Percentiles rank a stretch among this genome's conserved stretches.
Evolutionary conservation across 1,140 invertebrate species (phyloP).

Genomic region (Meloidogyne floridensis): DNA sequence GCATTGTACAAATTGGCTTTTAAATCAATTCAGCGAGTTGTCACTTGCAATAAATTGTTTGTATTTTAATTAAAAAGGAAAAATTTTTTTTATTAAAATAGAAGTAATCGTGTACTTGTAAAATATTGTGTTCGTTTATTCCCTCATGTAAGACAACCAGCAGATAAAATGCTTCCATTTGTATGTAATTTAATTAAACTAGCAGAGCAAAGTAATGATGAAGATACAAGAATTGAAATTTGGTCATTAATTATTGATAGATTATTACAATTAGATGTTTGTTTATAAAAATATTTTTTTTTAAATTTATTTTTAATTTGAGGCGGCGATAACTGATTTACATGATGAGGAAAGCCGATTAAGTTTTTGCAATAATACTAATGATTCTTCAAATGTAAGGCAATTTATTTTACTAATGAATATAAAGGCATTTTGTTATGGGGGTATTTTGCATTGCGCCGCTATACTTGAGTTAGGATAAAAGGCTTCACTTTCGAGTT

Average conservation of each 20-base stretch:
- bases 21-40: conserved; percentile 4
- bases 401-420: not conserved
- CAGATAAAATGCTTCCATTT: conserved; percentile 36
- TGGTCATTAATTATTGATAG: conserved; percentile 39
- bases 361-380: conserved; percentile 22
- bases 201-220: conserved; percentile 18
- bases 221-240: conserved; percentile 17
- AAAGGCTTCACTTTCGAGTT: too few species aligned
- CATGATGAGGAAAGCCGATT: conserved; percentile 23
- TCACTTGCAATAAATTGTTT: conserved; percentile 21
- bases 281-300: not conserved
- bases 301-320: not conserved
- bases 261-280: conserved; percentile 36
- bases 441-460: too few species aligned
- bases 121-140: conserved; percentile 30
- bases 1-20: not conserved
- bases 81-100: conserved; percentile 1
- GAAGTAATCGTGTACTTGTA: conserved; percentile 24
- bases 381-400: not conserved
- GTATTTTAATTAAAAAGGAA: not conserved
- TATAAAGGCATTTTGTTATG: too few species aligned
- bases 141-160: conserved; percentile 34
- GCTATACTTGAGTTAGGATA: too few species aligned
- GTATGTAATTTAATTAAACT: conserved; percentile 32
- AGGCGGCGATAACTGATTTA: conserved; percentile 5